A percentile compares a stretch with the other conserved stretches of the same genome.
Evolutionary conservation across 2,888 invertebrate genomes (phyloP).

Genomic region (Mellilla xanthometata): DNA sequence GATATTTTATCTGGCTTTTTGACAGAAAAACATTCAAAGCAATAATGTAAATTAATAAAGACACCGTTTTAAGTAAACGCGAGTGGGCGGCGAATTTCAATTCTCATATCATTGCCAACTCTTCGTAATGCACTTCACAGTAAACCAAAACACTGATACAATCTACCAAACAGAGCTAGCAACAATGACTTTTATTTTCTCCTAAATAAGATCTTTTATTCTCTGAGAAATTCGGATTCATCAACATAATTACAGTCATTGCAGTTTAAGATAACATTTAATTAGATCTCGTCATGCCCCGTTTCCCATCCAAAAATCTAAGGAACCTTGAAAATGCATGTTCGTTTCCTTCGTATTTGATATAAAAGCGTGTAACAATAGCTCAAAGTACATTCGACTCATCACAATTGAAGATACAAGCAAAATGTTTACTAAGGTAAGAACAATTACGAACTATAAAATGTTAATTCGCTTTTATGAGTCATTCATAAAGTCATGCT

Average conservation of each 20-base stretch:
- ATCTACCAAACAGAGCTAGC: conserved; percentile 13
- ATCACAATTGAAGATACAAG: conserved; percentile 50
- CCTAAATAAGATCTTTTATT: conserved; percentile 24
- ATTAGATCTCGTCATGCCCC: conserved; percentile 60
- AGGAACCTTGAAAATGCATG: conserved; percentile 54
- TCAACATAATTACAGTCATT: conserved; percentile 36
- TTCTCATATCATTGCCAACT: conserved; percentile 35
- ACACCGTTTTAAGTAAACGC: conserved; percentile 16
- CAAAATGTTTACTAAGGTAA: conserved; percentile 65
- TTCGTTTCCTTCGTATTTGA: conserved; percentile 53
- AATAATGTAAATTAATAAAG: conserved; percentile 6
- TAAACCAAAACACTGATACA: conserved; percentile 26
- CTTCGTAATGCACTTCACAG: conserved; percentile 32
- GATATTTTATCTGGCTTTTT: no score
- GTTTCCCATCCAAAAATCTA: conserved; percentile 54
- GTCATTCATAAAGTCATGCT: conserved; percentile 1
- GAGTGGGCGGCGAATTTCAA: conserved; percentile 19
- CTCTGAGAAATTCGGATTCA: conserved; percentile 15
- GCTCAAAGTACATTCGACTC: conserved; percentile 49
- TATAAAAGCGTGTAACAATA: conserved; percentile 63
- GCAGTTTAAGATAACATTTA: conserved; percentile 42
- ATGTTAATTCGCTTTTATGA: conserved; percentile 14
- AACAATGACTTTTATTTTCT: conserved; percentile 4
- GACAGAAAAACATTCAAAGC: neutral
- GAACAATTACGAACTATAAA: conserved; percentile 25